Conservation (phyloP, 2,113 vertebrate genomes). For the Oxyruncus cristatus region DNA sequence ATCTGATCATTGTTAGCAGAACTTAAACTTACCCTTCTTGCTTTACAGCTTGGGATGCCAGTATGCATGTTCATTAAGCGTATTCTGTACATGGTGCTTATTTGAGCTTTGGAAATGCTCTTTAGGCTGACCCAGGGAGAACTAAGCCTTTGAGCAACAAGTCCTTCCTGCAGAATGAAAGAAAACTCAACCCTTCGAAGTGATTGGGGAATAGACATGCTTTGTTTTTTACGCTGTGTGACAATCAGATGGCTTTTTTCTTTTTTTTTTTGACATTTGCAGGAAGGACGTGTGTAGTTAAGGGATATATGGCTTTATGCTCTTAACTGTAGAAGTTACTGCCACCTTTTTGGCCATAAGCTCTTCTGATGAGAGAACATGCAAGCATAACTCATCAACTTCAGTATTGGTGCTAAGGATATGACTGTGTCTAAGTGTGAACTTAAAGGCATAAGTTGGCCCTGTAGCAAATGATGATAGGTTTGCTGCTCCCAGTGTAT, state of each 20-base stretch:
- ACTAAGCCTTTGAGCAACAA: not conserved
- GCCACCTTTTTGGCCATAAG: not conserved
- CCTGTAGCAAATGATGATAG: not conserved
- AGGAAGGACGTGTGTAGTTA: not conserved
- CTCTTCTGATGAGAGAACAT: not conserved
- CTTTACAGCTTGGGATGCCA: not conserved
- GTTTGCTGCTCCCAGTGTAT: not conserved
- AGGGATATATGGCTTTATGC: not conserved
- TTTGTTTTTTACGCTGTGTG: not conserved
- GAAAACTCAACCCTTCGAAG: not conserved
- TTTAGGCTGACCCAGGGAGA: not conserved
- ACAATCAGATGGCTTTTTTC: not conserved
- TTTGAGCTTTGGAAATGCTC: not conserved
- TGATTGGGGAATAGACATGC: not conserved
- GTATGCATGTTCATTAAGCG: not conserved
- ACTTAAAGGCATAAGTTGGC: not conserved
- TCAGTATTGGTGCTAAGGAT: not conserved
- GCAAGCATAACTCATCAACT: not conserved
- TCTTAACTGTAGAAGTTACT: not conserved
- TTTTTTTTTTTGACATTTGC: not conserved
- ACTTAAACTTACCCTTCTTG: not conserved
- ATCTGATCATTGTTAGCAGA: not conserved
- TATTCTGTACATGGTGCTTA: not conserved
- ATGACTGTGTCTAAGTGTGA: not conserved
- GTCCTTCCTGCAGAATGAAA: not conserved